Conservation (phyloP, 1,140 invertebrate genomes). For the silkworm (Bombyx mori) region ASM3026992v2 NC_085111.1:4171501-4172000, state of each 20-base stretch:
- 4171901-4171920: no score
- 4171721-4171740: slow-evolving; percentile 61
- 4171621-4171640: slow-evolving; percentile 83
- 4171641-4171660: slow-evolving; percentile 86
- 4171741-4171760: slow-evolving; percentile 39
- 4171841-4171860: no score
- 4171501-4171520: background rate
- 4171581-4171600: slow-evolving; percentile 88
- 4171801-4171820: no score
- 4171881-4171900: no score
- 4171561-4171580: slow-evolving; percentile 82
- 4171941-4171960: no score
- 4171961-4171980: no score
- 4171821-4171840: no score
- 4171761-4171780: background rate
- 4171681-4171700: slow-evolving; percentile 76
- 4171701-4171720: slow-evolving; percentile 78
- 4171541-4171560: background rate
- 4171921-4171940: no score
- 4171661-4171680: slow-evolving; percentile 75
- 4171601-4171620: slow-evolving; percentile 75
- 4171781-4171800: no score
- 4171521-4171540: background rate
- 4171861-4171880: no score
- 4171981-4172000: no score